Base-by-base conservation (phyloP, 2,888 invertebrate species). In the Tetragnatha montana region DNA sequence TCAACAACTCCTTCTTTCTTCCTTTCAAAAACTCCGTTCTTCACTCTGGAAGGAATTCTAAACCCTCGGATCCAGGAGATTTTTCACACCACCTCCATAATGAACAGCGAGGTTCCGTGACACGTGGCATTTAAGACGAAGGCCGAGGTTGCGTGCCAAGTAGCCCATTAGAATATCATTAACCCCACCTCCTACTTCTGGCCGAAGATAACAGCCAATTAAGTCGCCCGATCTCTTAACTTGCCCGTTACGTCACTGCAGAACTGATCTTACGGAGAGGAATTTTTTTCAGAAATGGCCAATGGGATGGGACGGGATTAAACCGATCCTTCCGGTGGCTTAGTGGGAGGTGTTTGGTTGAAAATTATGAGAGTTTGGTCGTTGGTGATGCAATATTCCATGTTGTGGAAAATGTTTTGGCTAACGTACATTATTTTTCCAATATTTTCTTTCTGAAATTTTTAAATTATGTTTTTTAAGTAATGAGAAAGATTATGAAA, bases 111-210 rank as follows among this genome's bases (percentile, higher is more conserved):
- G 74, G 50, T 82, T 71, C 22, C 81, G 81, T 82, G 81, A 73
- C 81, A 51, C 73, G 73, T 76, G 76, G 76, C 50, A 49, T 76
- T 76, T 76, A 76, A 76, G 49, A 76, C 22, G 74, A 80, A 22
- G 35, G 22, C 21, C 47, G 49, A 49, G 76, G 50, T 79, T 81
- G 87, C 87, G 87, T 87, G 87, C 75, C 19, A 69, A 87, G 68
- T 68, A 87, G 87, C n/a, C 81, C 81, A 87, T 87, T 81, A 87
- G 81, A 87, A 87, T 87, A 80, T 81, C 87, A 81, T 87, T 87
- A 87, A 47, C 71, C 50, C 85, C 71, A 17, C 79, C 80, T 73
- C 75, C 83, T 75, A 75, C 83, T 73, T 60, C 73, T 51, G 69
- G 69, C 47, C 69, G 73, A 71, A 80, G 75, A 75, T 75, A 87